Evolutionary conservation across 2,113 vertebrate genomes (phyloP).

Genomic region (Scartelaos histophorus): DNA sequence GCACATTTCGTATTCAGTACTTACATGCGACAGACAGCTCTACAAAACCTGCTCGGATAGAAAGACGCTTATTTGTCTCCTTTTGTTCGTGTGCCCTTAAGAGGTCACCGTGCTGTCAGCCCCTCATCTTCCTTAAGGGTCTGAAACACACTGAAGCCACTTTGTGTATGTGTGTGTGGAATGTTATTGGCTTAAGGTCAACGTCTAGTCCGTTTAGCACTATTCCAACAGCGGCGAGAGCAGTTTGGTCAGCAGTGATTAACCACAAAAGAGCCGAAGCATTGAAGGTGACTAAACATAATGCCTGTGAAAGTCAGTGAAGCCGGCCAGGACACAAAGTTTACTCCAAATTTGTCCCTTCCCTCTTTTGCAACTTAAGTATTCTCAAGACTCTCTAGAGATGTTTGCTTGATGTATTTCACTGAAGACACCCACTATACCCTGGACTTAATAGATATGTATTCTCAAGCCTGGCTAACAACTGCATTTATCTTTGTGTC

Average conservation of each 20-base stretch:
- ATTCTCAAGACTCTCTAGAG: slow-evolving; percentile 42
- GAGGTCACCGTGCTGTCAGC: slow-evolving; percentile 69
- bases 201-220: slow-evolving; percentile 49
- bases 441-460: slow-evolving; percentile 32
- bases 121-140: slow-evolving; percentile 61
- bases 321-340: slow-evolving; percentile 51
- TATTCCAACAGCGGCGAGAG: slow-evolving; percentile 62
- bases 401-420: slow-evolving; percentile 32
- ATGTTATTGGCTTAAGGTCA: slow-evolving; percentile 35
- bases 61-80: slow-evolving; percentile 28
- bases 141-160: slow-evolving; percentile 42
- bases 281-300: slow-evolving; percentile 71
- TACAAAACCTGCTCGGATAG: slow-evolving; percentile 19
- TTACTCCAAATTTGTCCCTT: slow-evolving; percentile 33
- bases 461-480: slow-evolving; percentile 26
- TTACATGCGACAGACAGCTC: slow-evolving; percentile 6
- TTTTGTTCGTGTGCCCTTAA: slow-evolving; percentile 45
- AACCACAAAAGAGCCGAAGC: slow-evolving; percentile 63
- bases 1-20: slow-evolving; percentile 7
- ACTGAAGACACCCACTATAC: slow-evolving; percentile 17
- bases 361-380: slow-evolving; percentile 45
- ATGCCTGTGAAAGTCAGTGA: slow-evolving; percentile 69
- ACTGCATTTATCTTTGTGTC: slow-evolving; percentile 39
- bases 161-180: slow-evolving; percentile 42
- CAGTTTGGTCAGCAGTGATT: slow-evolving; percentile 77